phyloP scores from a whole-genome alignment of 2,113 vertebrate species.

The Anser cygnoides region DNA sequence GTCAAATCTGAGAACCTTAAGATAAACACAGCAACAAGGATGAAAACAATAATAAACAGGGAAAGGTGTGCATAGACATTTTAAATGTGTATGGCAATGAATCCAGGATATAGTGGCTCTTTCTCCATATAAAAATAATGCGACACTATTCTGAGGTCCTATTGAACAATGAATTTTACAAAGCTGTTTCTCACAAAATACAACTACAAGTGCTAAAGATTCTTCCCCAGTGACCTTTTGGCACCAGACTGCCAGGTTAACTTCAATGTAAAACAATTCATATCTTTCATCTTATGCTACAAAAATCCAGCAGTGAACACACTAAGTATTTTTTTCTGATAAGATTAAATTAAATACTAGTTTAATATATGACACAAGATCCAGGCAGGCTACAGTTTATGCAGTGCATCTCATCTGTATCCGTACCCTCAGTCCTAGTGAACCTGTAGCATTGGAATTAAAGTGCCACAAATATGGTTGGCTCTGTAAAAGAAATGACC shows the following conservation, averaged over 20 bases:
- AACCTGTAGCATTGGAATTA: background rate
- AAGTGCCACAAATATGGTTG: background rate
- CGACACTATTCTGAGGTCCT: background rate
- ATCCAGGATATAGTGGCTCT: background rate
- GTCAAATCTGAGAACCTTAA: background rate
- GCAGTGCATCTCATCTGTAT: background rate
- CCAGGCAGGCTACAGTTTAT: background rate
- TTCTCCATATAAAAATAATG: background rate
- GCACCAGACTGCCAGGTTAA: background rate
- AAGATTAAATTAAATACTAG: background rate
- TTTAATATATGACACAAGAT: background rate
- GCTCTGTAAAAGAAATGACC: background rate
- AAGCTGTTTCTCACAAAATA: background rate
- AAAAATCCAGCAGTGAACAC: background rate
- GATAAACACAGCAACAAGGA: background rate
- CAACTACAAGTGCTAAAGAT: background rate
- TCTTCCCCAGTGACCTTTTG: background rate
- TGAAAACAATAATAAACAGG: background rate
- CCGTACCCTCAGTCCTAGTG: background rate
- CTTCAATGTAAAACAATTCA: background rate
- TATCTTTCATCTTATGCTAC: background rate
- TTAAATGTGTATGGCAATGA: background rate
- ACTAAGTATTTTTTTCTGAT: background rate
- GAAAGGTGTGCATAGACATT: background rate
- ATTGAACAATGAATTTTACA: background rate